Evolutionary conservation across 2,888 invertebrate species (phyloP).

Genomic region (Notodonta ziczac): DNA sequence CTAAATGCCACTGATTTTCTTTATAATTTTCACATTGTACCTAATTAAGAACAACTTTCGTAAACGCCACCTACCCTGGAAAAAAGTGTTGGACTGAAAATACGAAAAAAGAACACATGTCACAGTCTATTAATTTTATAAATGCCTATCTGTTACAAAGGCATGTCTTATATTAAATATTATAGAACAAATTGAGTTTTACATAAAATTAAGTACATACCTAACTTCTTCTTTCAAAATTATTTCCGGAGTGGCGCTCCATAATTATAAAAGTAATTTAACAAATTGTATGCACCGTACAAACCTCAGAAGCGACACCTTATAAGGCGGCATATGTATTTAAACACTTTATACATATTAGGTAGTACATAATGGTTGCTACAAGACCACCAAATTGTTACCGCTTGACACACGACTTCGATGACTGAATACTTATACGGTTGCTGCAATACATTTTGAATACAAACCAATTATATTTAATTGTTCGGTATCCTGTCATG

Average conservation of each 20-base stretch:
- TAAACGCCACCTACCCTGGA: too few relatives aligned
- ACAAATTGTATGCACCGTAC: neutral
- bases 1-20: neutral
- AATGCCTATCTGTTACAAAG: too few relatives aligned
- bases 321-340: constrained; percentile 9
- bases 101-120: too few relatives aligned
- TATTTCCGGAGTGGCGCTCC: neutral
- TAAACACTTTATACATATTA: constrained; percentile 10
- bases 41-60: too few relatives aligned
- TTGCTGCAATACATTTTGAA: constrained; percentile 29
- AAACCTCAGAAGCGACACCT: neutral
- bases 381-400: constrained; percentile 19
- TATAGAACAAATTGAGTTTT: too few relatives aligned
- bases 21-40: too few relatives aligned
- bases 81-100: too few relatives aligned
- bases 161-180: too few relatives aligned
- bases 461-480: constrained; percentile 35
- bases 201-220: too few relatives aligned
- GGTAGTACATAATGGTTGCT: constrained; percentile 17
- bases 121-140: too few relatives aligned
- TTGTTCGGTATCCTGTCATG: constrained; percentile 33
- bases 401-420: constrained; percentile 16
- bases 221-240: neutral
- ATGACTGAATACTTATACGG: constrained; percentile 32
- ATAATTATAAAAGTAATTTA: neutral